Evolutionary conservation across 2,888 invertebrate species (phyloP), one percentile per base, ranked within the genome.

Genomic region (Pomacea canaliculata): DNA sequence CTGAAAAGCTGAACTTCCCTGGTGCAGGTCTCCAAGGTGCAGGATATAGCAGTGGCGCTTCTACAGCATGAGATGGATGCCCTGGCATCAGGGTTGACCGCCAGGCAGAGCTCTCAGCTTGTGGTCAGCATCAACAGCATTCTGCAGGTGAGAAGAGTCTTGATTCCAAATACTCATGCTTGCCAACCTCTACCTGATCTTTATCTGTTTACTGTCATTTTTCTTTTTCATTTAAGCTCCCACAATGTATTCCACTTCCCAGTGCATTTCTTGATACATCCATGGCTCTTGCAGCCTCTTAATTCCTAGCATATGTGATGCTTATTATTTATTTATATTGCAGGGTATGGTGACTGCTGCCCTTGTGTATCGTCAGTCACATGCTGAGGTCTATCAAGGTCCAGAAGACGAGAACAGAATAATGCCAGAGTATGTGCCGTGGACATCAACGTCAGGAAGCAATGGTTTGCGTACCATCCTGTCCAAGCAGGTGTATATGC

Each of bases 261-360:
- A 37, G 37, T 37, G 37, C 37, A 37, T 1, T 23, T 23, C 23
- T 3, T 37, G 37, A 5, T 37, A 37, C 37, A 37, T 37, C 37
- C 37, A 37, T 37, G 37, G 37, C 37, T 37, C 37, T 37, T 37
- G 37, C 37, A 37, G 37, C 37, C 37, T 5, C 37, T 37, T 37
- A 37, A 5, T 37, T 37, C 37, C 37, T 37, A 5, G 4, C 37
- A 37, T 5, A 37, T 37, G 12, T 13, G 51, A 56, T 16, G 8
- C 9, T 51, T 51, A 13, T 13, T 13, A 10, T 13, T 51, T 51
- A 8, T 10, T 51, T 56, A 56, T 63, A 12, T 23, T 63, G 3
- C 83, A 94, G 94, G 91, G 91, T n/a, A 92, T 94, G 77, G 86
- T 95, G 56, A 92, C 93, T 71, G 94, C 94, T 87, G 94, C 95